Percentiles rank a stretch among this genome's conserved stretches.
These are phyloP conservation scores for Ips typographus DNA, from an alignment of 1,140 invertebrate genomes.

Conservation along the genomic window DNA sequence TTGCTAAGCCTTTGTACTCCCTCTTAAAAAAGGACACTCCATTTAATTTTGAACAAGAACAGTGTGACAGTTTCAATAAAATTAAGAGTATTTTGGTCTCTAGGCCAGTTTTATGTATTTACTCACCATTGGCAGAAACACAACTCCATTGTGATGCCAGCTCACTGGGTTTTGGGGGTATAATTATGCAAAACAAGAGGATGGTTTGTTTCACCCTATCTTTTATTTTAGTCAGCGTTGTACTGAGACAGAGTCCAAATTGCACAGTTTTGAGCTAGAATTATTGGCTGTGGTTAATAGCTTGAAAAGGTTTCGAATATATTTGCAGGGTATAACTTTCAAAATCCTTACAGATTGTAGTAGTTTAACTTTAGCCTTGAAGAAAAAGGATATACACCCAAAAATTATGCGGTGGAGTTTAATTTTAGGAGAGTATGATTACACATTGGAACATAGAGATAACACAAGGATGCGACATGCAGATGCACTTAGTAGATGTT, in stretches of 20 bases:
- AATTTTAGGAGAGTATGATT: slow-evolving; percentile 12
- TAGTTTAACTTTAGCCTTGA: not conserved
- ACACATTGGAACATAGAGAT: not conserved
- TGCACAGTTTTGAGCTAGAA: slow-evolving; percentile 12
- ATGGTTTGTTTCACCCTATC: slow-evolving; percentile 15
- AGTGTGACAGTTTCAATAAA: no score
- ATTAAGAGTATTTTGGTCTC: no score
- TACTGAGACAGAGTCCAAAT: slow-evolving; percentile 9
- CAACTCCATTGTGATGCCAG: no score
- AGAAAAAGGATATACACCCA: no score
- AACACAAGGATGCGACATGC: not conserved
- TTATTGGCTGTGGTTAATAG: slow-evolving; percentile 3
- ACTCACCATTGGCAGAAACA: no score
- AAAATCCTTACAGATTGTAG: slow-evolving; percentile 17
- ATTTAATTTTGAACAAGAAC: no score
- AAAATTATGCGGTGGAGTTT: slow-evolving; percentile 8
- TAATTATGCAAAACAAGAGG: slow-evolving; percentile 30
- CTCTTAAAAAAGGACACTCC: no score
- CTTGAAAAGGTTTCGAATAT: not conserved
- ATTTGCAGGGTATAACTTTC: slow-evolving; percentile 10
- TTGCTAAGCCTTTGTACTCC: no score
- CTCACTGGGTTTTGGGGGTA: slow-evolving; percentile 14
- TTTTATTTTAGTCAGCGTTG: slow-evolving; percentile 1
- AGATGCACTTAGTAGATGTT: slow-evolving; percentile 12
- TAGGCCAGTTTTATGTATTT: no score